Base-by-base conservation (phyloP, 1,140 invertebrate genomes). In the Whitmania pigra region DNA sequence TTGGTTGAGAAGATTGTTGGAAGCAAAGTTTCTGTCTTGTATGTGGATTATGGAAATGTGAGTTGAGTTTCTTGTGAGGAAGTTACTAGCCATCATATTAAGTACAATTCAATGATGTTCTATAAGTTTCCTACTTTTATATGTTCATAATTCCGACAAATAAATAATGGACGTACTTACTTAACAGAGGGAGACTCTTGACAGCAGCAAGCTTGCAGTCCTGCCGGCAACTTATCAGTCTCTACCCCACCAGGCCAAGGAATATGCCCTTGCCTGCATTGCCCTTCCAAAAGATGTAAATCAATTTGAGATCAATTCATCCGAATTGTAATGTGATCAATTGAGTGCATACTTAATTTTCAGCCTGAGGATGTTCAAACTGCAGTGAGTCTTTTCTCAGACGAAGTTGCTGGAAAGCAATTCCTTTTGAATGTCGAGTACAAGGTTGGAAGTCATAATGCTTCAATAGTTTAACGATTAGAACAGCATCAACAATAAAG, bases 11-110 rank as follows among this genome's bases (percentile, higher is more conserved):
- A 92, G 78, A 83, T 94, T 6, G 83, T 87, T 75, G 88, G 87
- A 9, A 79, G 78, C 66, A 82, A 81, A 63, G 82, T 85, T 60
- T 87, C 87, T 63, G 88, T 96, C 6, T 84, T 90, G 40, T 99
- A 94, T 82, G 88, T 98, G 76, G 96, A 99, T 82, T 99, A 96
- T 81, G 96, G 96, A 75, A 99, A 99, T 79, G 84, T 85, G 80
- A 81, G 83, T 69, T 71, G 53, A 36, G 57, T 53, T 71, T 54
- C 67, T 40, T 67, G 20, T 25, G 9, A 63, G n/a, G n/a, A 63
- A 4, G 57, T 63, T 63, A 63, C 18, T 63, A 63, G 2, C 22
- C 15, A 63, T 22, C 18, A 25, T 63, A 3, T 57, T 57, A 57
- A 57, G 20, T 9, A n/a, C 5, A 6, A 36, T 57, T 57, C 54